Percentiles rank a stretch among this genome's conserved stretches.
These are phyloP conservation scores for Scelioninae gen. 1 DNA, from an alignment of 2,888 invertebrate genomes.

Conservation along the genomic window DNA sequence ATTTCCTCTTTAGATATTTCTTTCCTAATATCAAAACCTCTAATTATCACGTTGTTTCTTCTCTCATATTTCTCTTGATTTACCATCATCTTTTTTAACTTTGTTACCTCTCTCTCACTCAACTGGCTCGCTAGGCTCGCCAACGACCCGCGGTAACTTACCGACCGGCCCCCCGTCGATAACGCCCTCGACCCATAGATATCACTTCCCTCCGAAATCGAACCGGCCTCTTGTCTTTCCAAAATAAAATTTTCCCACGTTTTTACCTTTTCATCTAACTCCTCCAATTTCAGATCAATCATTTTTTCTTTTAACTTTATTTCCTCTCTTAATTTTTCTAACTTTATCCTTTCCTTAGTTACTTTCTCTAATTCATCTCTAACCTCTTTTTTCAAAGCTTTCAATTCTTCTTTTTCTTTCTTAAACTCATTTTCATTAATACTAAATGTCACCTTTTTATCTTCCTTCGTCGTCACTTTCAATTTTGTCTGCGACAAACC, in stretches of 20 bases:
- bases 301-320: constrained; percentile 4
- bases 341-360: background rate
- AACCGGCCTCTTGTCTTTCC: too few relatives aligned
- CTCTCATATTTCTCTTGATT: constrained; percentile 24
- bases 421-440: background rate
- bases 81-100: constrained; percentile 15
- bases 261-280: constrained; percentile 1
- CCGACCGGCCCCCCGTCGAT: constrained; percentile 18
- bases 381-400: background rate
- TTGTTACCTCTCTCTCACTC: constrained; percentile 13
- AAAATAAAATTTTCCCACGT: background rate
- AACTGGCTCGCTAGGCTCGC: background rate
- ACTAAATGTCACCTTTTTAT: background rate
- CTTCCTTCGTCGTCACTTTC: background rate
- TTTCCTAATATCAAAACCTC: constrained; percentile 1
- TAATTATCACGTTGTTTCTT: constrained; percentile 22
- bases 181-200: too few relatives aligned
- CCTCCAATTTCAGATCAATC: constrained; percentile 4
- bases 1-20: constrained; percentile 7
- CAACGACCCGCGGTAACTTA: constrained; percentile 8
- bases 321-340: constrained; percentile 14
- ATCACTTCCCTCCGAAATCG: too few relatives aligned
- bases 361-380: constrained; percentile 2
- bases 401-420: background rate
- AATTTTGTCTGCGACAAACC: background rate